phyloP scores from a whole-genome alignment of 1,140 invertebrate species.

The Drosophila pachea region DNA sequence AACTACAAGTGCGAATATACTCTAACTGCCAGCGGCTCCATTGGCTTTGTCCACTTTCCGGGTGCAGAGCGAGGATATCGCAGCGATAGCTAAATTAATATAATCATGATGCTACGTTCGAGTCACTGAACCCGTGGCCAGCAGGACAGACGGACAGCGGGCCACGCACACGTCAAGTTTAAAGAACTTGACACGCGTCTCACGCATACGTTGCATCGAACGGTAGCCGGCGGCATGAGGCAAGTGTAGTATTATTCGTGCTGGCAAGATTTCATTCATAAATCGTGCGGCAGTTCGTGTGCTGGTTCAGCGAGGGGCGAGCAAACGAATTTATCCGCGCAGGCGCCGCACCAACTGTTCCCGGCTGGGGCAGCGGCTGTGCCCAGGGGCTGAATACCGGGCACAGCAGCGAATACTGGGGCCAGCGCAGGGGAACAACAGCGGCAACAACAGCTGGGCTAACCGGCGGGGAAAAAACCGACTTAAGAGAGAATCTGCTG shows the following conservation, averaged over 20 bases:
- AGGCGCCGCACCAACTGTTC: slow-evolving; percentile 21
- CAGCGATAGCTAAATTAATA: not conserved
- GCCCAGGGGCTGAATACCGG: slow-evolving; percentile 2
- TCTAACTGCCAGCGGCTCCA: too few relatives aligned
- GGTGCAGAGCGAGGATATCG: not conserved
- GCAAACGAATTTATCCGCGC: slow-evolving; percentile 50
- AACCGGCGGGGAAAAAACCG: too few relatives aligned
- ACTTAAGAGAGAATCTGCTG: slow-evolving; percentile 1
- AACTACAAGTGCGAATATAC: too few relatives aligned
- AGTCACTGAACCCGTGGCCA: not conserved
- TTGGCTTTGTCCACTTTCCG: not conserved
- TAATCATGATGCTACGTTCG: not conserved
- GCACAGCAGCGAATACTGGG: slow-evolving; percentile 18
- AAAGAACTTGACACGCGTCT: slow-evolving; percentile 11
- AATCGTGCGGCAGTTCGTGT: slow-evolving; percentile 29
- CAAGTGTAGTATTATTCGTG: not conserved
- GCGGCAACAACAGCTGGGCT: not conserved
- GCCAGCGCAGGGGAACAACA: not conserved
- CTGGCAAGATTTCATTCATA: slow-evolving; percentile 61
- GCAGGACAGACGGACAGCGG: not conserved
- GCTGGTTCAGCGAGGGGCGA: slow-evolving; percentile 6
- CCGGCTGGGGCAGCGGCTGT: slow-evolving; percentile 1
- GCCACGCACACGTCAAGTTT: slow-evolving; percentile 19
- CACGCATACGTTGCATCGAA: not conserved
- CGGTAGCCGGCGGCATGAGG: slow-evolving; percentile 21